Conservation (phyloP, 2,797 vertebrate species). For the Gadopsis bispinosus region DNA sequence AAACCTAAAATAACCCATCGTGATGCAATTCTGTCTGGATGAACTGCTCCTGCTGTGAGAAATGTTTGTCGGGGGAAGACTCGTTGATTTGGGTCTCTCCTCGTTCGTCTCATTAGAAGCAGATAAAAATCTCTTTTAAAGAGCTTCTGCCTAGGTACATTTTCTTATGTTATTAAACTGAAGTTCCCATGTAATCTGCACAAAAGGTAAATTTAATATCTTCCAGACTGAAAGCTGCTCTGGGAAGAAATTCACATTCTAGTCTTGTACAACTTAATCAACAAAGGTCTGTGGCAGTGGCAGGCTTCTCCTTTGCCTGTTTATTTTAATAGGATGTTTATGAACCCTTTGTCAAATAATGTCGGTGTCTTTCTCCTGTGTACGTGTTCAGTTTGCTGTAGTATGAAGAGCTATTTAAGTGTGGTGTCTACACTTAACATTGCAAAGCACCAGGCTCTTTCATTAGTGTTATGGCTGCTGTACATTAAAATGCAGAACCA, state of each 20-base stretch:
- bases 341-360: background rate
- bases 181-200: background rate
- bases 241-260: background rate
- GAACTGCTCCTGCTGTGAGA: conserved; percentile 18
- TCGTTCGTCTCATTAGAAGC: background rate
- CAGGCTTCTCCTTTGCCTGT: background rate
- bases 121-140: background rate
- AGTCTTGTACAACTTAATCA: background rate
- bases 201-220: background rate
- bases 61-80: background rate
- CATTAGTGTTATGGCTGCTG: background rate
- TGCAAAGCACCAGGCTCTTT: background rate
- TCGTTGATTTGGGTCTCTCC: background rate
- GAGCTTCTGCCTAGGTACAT: conserved; percentile 54
- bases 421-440: background rate
- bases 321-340: background rate
- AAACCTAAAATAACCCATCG: background rate
- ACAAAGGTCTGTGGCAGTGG: background rate
- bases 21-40: conserved; percentile 22
- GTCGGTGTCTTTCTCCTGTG: background rate
- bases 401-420: background rate
- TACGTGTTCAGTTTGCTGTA: background rate
- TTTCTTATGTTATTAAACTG: background rate
- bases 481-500: conserved; percentile 18
- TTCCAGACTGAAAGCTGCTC: conserved; percentile 21